A percentile compares a stretch with the other conserved stretches of the same genome.
Conservation (phyloP, 2,113 vertebrate genomes). For the Psittacara wagleri region DNA sequence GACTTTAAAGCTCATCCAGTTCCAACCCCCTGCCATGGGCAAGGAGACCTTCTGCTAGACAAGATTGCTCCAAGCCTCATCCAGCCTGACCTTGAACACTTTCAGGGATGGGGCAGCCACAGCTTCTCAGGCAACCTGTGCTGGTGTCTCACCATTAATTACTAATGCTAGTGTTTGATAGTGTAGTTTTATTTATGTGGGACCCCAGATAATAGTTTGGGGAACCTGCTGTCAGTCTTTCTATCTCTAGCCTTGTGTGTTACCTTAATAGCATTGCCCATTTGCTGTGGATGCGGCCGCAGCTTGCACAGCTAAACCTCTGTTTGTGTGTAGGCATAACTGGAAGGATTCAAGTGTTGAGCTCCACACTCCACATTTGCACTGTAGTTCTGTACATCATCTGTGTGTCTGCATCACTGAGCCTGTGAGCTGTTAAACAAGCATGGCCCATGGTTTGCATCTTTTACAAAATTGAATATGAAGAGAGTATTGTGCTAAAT, state of each 20-base stretch:
- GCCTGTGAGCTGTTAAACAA: not conserved
- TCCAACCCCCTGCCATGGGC: not conserved
- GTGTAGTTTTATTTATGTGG: not conserved
- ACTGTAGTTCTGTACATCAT: not conserved
- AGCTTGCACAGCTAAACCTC: not conserved
- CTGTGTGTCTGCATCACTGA: not conserved
- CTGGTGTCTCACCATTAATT: not conserved
- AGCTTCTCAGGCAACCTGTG: not conserved
- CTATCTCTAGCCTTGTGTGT: not conserved
- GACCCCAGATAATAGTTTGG: not conserved
- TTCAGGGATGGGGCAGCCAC: not conserved
- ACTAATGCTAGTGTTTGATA: not conserved
- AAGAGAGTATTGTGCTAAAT: not conserved
- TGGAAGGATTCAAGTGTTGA: not conserved
- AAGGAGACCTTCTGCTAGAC: not conserved
- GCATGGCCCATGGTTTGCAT: not conserved
- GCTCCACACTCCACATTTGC: not conserved
- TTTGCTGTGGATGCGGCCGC: not conserved
- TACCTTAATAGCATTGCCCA: not conserved
- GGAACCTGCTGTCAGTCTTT: not conserved
- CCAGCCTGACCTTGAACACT: not conserved
- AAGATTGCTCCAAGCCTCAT: not conserved
- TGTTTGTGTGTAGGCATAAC: rapidly evolving
- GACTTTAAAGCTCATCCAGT: not conserved
- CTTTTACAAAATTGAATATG: not conserved